Percentiles rank a stretch among this genome's conserved stretches.
Conservation (phyloP, 2,888 invertebrate species). For the Disparrhopalites patrizii region DNA sequence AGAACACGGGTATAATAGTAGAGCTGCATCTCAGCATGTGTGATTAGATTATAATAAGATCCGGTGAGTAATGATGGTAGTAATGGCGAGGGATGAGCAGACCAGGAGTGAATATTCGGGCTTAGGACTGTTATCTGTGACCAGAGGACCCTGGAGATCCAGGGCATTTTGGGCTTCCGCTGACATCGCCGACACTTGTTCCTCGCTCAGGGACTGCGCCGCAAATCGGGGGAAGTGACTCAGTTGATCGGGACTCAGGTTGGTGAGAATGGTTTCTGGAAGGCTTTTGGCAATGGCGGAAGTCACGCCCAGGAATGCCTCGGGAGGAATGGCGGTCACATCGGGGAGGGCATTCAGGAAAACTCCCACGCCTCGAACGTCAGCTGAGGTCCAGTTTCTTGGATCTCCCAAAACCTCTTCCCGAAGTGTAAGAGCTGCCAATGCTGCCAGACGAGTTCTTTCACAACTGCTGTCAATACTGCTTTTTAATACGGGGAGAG, state of each 20-base stretch:
- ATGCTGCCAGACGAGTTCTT: constrained; percentile 30
- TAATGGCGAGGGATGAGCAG: constrained; percentile 10
- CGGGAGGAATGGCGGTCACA: constrained; percentile 36
- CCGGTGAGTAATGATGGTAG: constrained; percentile 28
- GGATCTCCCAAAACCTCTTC: constrained; percentile 35
- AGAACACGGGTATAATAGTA: too few species aligned
- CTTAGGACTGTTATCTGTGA: too few species aligned
- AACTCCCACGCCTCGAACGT: constrained; percentile 40
- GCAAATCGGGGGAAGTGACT: constrained; percentile 40
- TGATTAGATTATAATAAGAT: constrained; percentile 32
- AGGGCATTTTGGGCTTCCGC: constrained; percentile 32
- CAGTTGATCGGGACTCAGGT: constrained; percentile 35
- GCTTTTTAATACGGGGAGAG: constrained; percentile 37
- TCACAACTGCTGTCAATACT: constrained; percentile 35
- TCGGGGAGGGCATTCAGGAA: constrained; percentile 34
- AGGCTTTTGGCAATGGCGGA: constrained; percentile 35
- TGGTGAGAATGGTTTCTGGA: constrained; percentile 18
- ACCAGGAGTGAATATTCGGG: too few species aligned
- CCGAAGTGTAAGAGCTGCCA: constrained; percentile 29
- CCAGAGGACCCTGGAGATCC: constrained; percentile 34
- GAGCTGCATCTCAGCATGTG: too few species aligned
- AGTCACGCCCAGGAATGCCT: constrained; percentile 41
- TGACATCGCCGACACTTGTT: constrained; percentile 31
- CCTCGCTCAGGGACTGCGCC: constrained; percentile 37
- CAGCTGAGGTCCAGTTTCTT: constrained; percentile 39